Evolutionary conservation across 2,888 invertebrate species (phyloP).

Genomic region (Gerris lacustris): DNA sequence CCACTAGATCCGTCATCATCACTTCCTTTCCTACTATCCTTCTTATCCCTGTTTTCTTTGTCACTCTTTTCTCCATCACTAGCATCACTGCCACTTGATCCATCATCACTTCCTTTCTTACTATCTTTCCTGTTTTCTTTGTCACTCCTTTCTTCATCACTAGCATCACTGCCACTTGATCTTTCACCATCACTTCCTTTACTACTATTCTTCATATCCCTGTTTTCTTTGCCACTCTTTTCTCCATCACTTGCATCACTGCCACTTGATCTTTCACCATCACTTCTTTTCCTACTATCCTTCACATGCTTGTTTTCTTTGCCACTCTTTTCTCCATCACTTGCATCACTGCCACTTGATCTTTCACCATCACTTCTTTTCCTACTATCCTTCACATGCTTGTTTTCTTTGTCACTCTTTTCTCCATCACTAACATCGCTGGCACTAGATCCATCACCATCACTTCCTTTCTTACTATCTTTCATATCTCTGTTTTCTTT

Average conservation of each 20-base stretch:
- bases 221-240: constrained; percentile 9
- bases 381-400: constrained; percentile 14
- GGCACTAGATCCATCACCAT: constrained; percentile 22
- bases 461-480: constrained; percentile 34
- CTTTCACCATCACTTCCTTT: not conserved
- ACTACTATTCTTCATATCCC: constrained; percentile 11
- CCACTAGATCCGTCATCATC: too few relatives aligned
- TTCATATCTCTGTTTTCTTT: constrained; percentile 35
- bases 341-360: constrained; percentile 33
- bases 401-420: constrained; percentile 23
- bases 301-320: constrained; percentile 32
- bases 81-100: not conserved
- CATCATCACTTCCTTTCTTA: constrained; percentile 9
- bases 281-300: constrained; percentile 13
- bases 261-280: constrained; percentile 1
- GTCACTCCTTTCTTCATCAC: not conserved
- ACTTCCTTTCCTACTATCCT: too few relatives aligned
- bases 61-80: constrained; percentile 9
- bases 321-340: constrained; percentile 29
- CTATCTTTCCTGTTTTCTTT: constrained; percentile 8
- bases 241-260: constrained; percentile 14
- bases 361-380: constrained; percentile 24
- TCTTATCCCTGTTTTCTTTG: not conserved
- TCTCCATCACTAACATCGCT: constrained; percentile 27
- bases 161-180: not conserved